Conservation (phyloP, 37 sponge, comb jelly and placozoan genomes). For the Eunapius fragilis region DNA sequence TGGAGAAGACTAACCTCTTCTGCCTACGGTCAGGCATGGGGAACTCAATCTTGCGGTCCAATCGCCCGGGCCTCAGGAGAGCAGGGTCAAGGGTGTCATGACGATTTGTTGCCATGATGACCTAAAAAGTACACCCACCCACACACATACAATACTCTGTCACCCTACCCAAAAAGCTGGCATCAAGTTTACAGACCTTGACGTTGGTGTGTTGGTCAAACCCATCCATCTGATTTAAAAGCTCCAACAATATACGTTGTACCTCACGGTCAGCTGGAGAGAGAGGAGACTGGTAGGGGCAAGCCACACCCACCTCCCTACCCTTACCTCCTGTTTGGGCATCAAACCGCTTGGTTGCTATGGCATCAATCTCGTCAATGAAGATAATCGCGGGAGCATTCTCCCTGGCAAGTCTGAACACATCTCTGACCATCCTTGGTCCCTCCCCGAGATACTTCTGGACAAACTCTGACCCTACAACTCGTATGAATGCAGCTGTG, state of each 20-base stretch:
- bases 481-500: constrained; percentile 91
- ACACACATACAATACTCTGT: neutral
- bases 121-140: no score
- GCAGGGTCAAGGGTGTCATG: constrained; percentile 99
- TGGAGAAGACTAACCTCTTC: constrained; percentile 93
- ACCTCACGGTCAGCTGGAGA: constrained; percentile 99
- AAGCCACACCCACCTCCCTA: neutral
- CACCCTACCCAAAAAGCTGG: neutral
- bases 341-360: constrained; percentile 98
- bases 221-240: constrained; percentile 99
- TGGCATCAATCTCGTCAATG: constrained; percentile 99
- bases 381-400: constrained; percentile 98
- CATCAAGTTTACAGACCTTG: constrained; percentile 66
- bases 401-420: constrained; percentile 96
- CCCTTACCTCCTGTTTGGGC: constrained; percentile 94
- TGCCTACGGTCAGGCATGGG: constrained; percentile 97
- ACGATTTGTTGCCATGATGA: constrained; percentile 99
- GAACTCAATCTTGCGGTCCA: constrained; percentile 98
- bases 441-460: constrained; percentile 99
- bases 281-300: no score
- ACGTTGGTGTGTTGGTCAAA: constrained; percentile 97
- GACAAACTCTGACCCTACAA: constrained; percentile 98
- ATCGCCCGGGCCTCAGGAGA: constrained; percentile 90
- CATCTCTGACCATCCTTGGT: constrained; percentile 97
- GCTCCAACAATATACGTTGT: constrained; percentile 95